A percentile compares a stretch with the other conserved stretches of the same genome.
These are phyloP conservation scores for Dinocampus coccinellae DNA, from an alignment of 2,888 invertebrate species.

Conservation along the genomic window DNA sequence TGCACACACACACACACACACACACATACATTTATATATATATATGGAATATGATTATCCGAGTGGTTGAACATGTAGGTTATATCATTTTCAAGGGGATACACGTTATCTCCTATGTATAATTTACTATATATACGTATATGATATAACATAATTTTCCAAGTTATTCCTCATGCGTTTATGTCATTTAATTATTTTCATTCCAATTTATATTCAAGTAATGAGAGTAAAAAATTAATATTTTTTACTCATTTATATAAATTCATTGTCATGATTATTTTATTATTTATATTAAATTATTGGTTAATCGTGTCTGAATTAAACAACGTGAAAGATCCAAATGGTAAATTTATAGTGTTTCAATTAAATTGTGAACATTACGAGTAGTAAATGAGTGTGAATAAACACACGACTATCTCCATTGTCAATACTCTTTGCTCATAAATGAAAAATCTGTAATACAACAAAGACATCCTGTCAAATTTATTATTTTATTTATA, in stretches of 20 bases:
- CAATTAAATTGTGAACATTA: background rate
- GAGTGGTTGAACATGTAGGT: slow-evolving; percentile 57
- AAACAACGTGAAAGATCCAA: background rate
- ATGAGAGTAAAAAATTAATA: background rate
- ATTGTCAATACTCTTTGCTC: no score
- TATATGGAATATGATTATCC: slow-evolving; percentile 58
- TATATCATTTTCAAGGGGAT: slow-evolving; percentile 43
- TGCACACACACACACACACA: no score
- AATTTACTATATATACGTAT: background rate
- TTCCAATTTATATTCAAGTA: background rate
- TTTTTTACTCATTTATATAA: no score
- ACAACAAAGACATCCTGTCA: no score
- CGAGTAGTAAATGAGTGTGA: background rate
- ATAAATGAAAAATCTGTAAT: no score
- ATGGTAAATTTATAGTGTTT: background rate
- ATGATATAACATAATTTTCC: background rate
- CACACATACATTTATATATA: no score
- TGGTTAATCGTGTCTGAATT: no score
- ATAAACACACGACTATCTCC: no score
- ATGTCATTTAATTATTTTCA: background rate
- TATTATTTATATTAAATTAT: no score
- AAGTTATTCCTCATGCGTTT: background rate
- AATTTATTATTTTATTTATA: background rate
- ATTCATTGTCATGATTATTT: no score
- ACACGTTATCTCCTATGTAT: background rate